Conservation (phyloP, 2,797 vertebrate genomes). For the Pipistrellus pipistrellus region DNA sequence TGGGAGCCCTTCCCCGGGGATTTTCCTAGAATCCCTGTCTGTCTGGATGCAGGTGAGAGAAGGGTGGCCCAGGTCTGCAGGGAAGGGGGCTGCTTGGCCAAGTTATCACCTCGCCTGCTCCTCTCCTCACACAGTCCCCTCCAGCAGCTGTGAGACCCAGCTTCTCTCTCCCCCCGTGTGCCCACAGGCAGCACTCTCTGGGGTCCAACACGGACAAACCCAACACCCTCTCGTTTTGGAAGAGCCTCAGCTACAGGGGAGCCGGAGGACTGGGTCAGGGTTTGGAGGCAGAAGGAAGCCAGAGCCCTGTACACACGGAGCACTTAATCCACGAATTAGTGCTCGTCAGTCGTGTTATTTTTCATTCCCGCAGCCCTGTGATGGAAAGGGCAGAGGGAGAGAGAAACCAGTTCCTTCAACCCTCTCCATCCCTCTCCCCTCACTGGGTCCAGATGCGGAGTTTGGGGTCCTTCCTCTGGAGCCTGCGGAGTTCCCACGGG, state of each 20-base stretch:
- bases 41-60: background rate
- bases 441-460: rapidly evolving
- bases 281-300: background rate
- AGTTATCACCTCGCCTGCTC: background rate
- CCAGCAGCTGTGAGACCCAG: background rate
- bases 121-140: background rate
- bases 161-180: background rate
- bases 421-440: background rate
- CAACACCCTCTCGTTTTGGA: background rate
- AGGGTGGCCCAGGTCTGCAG: background rate
- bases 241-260: background rate
- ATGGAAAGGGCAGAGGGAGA: background rate
- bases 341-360: background rate
- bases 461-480: background rate
- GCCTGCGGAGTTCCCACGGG: background rate
- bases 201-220: background rate
- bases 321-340: background rate
- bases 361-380: background rate
- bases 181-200: no score
- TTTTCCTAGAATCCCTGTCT: background rate
- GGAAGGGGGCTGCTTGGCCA: background rate
- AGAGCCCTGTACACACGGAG: background rate
- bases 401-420: background rate
- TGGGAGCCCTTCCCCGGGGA: background rate
- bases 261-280: background rate